These are phyloP conservation scores for Sebastes jordani DNA, from an alignment of 2,797 vertebrate genomes.

Conservation along the genomic window DNA sequence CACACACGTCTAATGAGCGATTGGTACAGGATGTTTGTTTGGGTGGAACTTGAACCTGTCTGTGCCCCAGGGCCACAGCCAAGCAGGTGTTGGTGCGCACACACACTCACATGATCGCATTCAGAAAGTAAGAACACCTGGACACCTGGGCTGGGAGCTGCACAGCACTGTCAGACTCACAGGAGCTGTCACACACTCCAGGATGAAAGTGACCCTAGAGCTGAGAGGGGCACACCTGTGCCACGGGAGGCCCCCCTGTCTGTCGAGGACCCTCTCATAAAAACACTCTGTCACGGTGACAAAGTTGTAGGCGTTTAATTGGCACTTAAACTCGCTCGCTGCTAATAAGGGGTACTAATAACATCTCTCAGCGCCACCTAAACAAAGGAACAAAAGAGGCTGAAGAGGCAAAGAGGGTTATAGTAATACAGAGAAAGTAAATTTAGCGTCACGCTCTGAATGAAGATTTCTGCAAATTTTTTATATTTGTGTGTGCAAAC, in stretches of 20 bases:
- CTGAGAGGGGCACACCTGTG: conserved; percentile 79
- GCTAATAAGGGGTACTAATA: conserved; percentile 58
- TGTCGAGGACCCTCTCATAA: conserved; percentile 61
- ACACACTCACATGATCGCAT: conserved; percentile 22
- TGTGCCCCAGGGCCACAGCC: conserved; percentile 68
- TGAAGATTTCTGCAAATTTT: background rate
- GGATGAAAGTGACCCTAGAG: conserved; percentile 72
- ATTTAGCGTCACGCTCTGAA: conserved; percentile 18
- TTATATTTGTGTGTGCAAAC: background rate
- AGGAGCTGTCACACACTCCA: conserved; percentile 75
- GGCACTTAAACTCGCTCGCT: conserved; percentile 57
- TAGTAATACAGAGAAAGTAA: conserved; percentile 23
- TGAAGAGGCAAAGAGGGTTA: conserved; percentile 34
- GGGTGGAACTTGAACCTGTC: conserved; percentile 79
- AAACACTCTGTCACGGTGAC: conserved; percentile 58
- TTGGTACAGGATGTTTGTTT: conserved; percentile 72
- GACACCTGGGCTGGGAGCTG: conserved; percentile 59
- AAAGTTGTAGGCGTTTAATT: conserved; percentile 72
- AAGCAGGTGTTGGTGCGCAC: conserved; percentile 70
- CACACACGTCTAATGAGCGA: conserved; percentile 43
- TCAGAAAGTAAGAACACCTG: conserved; percentile 67
- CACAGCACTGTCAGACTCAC: conserved; percentile 58
- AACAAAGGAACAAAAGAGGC: conserved; percentile 49
- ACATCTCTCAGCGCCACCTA: conserved; percentile 49
- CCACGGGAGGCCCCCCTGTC: conserved; percentile 60